phyloP scores from a whole-genome alignment of 2,113 vertebrate genomes.

The Prionailurus bengalensis region DNA sequence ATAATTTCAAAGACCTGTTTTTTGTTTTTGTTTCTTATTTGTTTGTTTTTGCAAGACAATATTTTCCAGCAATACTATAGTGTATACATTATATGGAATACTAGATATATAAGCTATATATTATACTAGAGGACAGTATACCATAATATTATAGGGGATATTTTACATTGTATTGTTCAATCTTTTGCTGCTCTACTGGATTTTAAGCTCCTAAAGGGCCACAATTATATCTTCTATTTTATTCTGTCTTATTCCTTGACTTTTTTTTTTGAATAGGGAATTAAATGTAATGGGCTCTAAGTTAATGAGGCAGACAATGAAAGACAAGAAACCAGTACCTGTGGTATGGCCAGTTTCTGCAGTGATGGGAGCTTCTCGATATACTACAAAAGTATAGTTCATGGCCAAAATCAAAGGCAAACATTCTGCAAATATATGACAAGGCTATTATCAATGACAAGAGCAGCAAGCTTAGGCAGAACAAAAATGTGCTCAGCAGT shows the following conservation, averaged over 20 bases:
- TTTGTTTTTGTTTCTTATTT: neutral
- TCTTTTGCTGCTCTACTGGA: neutral
- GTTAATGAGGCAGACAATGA: neutral
- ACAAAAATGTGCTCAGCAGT: slow-evolving; percentile 19
- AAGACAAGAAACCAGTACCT: neutral
- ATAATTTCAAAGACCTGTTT: neutral
- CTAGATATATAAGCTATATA: neutral
- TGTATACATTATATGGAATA: neutral
- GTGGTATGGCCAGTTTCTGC: neutral
- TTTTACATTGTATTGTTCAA: neutral
- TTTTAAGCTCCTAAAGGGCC: neutral
- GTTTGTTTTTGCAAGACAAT: neutral
- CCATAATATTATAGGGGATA: neutral
- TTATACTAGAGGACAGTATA: neutral
- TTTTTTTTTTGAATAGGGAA: neutral
- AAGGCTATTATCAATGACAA: slow-evolving; percentile 41
- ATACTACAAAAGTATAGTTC: slow-evolving; percentile 27
- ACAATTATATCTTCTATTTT: neutral
- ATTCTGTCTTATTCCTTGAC: neutral
- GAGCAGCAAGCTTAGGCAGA: slow-evolving; percentile 7
- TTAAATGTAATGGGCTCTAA: neutral
- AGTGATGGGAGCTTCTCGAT: neutral
- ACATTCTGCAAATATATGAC: slow-evolving; percentile 4
- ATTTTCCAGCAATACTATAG: neutral
- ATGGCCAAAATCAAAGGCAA: slow-evolving; percentile 36